Percentiles rank a stretch among this genome's conserved stretches.
Conservation (phyloP, 2,797 vertebrate genomes). For the Acanthurus leucopareius region DNA sequence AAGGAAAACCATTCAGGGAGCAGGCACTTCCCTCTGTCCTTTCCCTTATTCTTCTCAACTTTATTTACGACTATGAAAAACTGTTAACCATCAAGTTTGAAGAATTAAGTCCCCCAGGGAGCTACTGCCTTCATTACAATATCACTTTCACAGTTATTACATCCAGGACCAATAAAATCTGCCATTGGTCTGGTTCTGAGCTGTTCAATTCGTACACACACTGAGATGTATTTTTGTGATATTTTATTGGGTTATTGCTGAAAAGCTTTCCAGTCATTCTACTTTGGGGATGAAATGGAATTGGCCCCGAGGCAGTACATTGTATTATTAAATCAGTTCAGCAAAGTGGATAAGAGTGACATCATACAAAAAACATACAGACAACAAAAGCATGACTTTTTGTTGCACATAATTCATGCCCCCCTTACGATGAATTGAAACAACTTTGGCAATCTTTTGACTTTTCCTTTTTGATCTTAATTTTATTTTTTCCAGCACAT, state of each 20-base stretch:
- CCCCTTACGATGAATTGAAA: neutral
- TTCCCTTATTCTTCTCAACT: conserved; percentile 47
- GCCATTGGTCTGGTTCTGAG: conserved; percentile 33
- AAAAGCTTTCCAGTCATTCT: conserved; percentile 40
- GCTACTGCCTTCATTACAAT: conserved; percentile 58
- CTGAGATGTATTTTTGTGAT: conserved; percentile 24
- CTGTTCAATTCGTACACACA: conserved; percentile 15
- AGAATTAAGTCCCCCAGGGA: conserved; percentile 20
- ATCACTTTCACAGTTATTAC: conserved; percentile 62
- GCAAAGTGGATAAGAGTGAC: conserved; percentile 23
- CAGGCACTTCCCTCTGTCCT: conserved; percentile 4
- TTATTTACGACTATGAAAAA: conserved; percentile 62
- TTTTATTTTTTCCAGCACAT: neutral
- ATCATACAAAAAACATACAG: conserved; percentile 18
- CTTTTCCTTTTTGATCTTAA: neutral
- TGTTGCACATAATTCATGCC: neutral
- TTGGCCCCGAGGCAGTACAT: neutral
- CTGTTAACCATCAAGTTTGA: conserved; percentile 16
- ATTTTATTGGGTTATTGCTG: conserved; percentile 55
- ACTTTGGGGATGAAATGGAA: conserved; percentile 27
- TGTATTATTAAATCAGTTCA: conserved; percentile 31
- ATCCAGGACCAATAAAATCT: conserved; percentile 52
- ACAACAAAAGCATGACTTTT: conserved; percentile 3
- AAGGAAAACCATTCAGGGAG: conserved; percentile 21
- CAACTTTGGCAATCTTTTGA: neutral